phyloP scores from a whole-genome alignment of 2,888 invertebrate species.

The Thymelicus acteon region DNA sequence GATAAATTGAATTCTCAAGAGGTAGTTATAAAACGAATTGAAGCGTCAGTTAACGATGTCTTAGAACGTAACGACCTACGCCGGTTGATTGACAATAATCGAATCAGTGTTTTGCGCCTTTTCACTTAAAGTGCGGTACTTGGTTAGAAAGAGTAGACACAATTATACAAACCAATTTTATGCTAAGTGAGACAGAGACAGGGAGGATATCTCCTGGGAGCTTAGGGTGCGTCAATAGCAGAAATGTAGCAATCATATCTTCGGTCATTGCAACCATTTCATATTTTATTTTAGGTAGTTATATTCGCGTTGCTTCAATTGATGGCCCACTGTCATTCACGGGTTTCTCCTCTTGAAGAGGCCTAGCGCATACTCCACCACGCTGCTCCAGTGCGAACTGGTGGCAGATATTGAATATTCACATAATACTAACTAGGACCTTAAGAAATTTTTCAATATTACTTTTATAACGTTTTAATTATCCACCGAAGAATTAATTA shows the following conservation, averaged over 20 bases:
- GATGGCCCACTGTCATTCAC: no score
- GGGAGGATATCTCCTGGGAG: conserved; percentile 6
- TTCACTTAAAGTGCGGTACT: conserved; percentile 52
- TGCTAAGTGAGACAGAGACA: conserved; percentile 19
- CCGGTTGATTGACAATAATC: conserved; percentile 58
- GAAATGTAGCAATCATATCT: conserved; percentile 9
- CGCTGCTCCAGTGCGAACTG: no score
- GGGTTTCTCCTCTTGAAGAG: no score
- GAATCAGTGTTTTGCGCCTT: conserved; percentile 57
- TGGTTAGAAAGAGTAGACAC: conserved; percentile 36
- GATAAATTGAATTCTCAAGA: conserved; percentile 30
- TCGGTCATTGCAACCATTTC: conserved; percentile 15
- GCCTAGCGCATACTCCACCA: background rate
- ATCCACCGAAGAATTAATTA: no score
- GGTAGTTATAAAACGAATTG: conserved; percentile 38
- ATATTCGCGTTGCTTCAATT: no score
- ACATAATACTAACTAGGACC: no score
- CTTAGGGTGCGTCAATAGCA: conserved; percentile 18
- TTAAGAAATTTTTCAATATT: no score
- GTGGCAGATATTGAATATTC: no score
- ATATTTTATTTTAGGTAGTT: conserved; percentile 6
- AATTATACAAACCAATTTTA: background rate
- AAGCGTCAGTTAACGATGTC: conserved; percentile 53
- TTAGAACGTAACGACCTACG: conserved; percentile 50
- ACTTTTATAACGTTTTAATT: no score